Percentiles rank a stretch among this genome's conserved stretches.
phyloP scores from a whole-genome alignment of 2,797 vertebrate species.

The Phalanger gymnotis region DNA sequence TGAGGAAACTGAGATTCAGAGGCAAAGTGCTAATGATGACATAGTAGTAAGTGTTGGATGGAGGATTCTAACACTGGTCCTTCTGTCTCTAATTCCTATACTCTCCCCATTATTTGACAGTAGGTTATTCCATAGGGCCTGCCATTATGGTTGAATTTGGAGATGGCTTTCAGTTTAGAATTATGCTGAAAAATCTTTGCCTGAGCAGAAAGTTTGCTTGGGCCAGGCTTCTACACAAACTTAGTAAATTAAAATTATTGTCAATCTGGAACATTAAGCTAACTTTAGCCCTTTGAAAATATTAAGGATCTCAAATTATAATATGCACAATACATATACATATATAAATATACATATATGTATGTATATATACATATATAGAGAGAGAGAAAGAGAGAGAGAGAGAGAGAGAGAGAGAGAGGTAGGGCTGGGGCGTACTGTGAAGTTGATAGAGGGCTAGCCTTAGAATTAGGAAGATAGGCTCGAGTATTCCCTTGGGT shows the following conservation, averaged over 20 bases:
- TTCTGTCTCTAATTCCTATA: not conserved
- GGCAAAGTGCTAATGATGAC: not conserved
- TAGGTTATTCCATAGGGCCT: not conserved
- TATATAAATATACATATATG: too few species aligned
- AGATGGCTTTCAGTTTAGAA: not conserved
- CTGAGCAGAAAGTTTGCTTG: not conserved
- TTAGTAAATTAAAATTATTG: not conserved
- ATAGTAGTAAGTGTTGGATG: not conserved
- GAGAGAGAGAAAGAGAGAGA: too few species aligned
- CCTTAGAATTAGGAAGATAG: not conserved
- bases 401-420: too few species aligned
- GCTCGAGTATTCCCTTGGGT: not conserved
- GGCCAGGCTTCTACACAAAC: not conserved
- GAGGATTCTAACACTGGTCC: not conserved
- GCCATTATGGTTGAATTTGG: not conserved
- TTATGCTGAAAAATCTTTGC: not conserved
- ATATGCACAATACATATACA: too few species aligned
- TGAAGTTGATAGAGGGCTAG: not conserved
- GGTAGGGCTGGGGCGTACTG: too few species aligned
- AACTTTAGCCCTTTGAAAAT: not conserved
- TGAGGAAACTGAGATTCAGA: not conserved
- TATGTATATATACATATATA: too few species aligned
- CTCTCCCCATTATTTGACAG: not conserved
- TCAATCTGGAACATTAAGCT: not conserved
- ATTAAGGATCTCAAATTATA: not conserved